Evolutionary conservation across 2,797 vertebrate genomes (phyloP).

Genomic region (Coendou prehensilis): DNA sequence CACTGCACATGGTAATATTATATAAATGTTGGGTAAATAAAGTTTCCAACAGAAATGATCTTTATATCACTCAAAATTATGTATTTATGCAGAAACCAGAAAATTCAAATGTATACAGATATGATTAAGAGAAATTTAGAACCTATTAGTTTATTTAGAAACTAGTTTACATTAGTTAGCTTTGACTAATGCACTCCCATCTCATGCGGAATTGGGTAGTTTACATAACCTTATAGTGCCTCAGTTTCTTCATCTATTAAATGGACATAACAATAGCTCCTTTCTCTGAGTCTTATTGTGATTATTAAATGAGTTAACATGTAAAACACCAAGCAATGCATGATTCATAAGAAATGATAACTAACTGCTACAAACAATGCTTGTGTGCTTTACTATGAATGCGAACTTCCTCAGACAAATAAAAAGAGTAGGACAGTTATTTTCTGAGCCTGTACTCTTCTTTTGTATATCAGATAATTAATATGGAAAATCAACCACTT

Average conservation of each 20-base stretch:
- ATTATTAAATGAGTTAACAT: background rate
- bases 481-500: conserved; percentile 8
- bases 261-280: background rate
- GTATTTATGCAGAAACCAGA: background rate
- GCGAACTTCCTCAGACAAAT: background rate
- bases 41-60: background rate
- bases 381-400: background rate
- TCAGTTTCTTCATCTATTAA: background rate
- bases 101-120: background rate
- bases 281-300: background rate
- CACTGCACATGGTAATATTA: background rate
- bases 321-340: background rate
- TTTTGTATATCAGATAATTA: background rate
- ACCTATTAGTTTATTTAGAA: background rate
- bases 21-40: background rate
- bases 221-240: background rate
- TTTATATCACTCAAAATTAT: background rate
- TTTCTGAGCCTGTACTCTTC: background rate
- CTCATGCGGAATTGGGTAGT: background rate
- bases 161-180: background rate
- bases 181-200: background rate
- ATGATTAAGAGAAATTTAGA: background rate
- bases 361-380: background rate
- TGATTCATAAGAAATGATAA: background rate
- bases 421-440: background rate